Evolutionary conservation across 2,113 vertebrate genomes (phyloP), one percentile per base, ranked within the genome.

Genomic region (Fulica atra): DNA sequence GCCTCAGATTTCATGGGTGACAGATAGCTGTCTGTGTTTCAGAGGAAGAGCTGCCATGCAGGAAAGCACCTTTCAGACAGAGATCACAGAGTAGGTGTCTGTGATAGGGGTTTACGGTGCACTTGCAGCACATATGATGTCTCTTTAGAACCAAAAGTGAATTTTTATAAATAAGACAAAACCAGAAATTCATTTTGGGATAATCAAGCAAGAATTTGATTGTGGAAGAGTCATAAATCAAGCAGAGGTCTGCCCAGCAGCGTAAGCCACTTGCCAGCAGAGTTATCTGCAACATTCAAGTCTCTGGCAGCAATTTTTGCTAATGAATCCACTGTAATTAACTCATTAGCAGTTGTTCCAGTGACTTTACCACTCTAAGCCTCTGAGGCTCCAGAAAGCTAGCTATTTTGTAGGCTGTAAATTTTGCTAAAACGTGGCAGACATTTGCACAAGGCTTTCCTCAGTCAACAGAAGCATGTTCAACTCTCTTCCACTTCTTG

Each of bases 281-380:
- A 92, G 70, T 95, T 95, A 96, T 92, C 86, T 66, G 40, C 95
- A 77, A 87, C 66, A 90, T 60, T 91, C 65, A 97, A 95, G 68
- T 89, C 81, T 93, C 86, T 79, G 73, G 83, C 93, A 94, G 70
- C 69, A 95, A 76, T 94, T 91, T 95, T 74, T 97, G 93, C 68
- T 95, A 92, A 95, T 81, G 91, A 92, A 70, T 95, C 63, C 88
- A 71, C 81, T 77, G 89, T 78, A 95, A 97, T 97, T 96, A 98
- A 95, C 92, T 96, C 88, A 92, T 96, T 96, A 96, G 83, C 68
- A 90, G 80, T 96, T 59, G 54, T 92, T 96, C 87, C 70, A 96
- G 92, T 48, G 51, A 89, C 74, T 97, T 96, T 96, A 97, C 95
- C 86, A 91, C 81, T 70, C 83, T 83, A 86, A 92, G 51, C 74